These are phyloP conservation scores for Hoplostethus mediterraneus DNA, from an alignment of 2,797 vertebrate genomes.

Conservation along the genomic window DNA sequence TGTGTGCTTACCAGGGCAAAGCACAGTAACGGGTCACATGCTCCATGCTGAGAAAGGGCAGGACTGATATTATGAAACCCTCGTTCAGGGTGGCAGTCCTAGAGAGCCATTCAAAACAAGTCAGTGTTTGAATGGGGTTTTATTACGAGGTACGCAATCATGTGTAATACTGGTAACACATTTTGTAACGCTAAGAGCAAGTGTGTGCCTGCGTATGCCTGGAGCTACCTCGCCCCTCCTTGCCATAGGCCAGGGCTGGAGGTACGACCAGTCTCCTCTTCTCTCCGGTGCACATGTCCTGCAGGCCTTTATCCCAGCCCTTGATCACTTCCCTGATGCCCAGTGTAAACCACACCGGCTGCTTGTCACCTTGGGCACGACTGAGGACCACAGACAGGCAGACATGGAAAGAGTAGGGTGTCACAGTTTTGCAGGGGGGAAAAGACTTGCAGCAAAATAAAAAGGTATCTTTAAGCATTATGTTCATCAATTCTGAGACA, in stretches of 20 bases:
- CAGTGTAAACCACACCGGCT: slow-evolving; percentile 95
- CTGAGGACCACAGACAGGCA: slow-evolving; percentile 71
- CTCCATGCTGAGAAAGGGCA: slow-evolving; percentile 62
- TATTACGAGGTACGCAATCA: slow-evolving; percentile 1
- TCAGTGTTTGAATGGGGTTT: slow-evolving; percentile 17
- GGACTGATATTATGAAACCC: slow-evolving; percentile 37
- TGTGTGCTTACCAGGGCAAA: slow-evolving; percentile 67
- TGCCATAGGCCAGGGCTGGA: slow-evolving; percentile 93
- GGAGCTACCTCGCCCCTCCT: slow-evolving; percentile 95
- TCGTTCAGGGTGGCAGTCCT: slow-evolving; percentile 58
- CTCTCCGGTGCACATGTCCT: slow-evolving; percentile 95
- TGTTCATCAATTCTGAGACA: no score
- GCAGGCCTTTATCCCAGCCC: slow-evolving; percentile 96
- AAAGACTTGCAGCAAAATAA: not conserved
- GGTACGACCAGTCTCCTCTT: slow-evolving; percentile 92
- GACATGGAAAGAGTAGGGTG: not conserved
- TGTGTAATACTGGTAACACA: slow-evolving; percentile 14
- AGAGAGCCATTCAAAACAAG: slow-evolving; percentile 47
- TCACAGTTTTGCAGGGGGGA: not conserved
- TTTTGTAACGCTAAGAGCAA: slow-evolving; percentile 30
- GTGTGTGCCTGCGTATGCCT: not conserved
- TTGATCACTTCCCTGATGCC: slow-evolving; percentile 93
- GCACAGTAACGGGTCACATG: slow-evolving; percentile 58
- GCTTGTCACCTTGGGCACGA: slow-evolving; percentile 89
- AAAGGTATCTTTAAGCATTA: no score